Evolutionary conservation across 2,888 invertebrate species (phyloP).

Genomic region (Yponomeuta cagnagella): DNA sequence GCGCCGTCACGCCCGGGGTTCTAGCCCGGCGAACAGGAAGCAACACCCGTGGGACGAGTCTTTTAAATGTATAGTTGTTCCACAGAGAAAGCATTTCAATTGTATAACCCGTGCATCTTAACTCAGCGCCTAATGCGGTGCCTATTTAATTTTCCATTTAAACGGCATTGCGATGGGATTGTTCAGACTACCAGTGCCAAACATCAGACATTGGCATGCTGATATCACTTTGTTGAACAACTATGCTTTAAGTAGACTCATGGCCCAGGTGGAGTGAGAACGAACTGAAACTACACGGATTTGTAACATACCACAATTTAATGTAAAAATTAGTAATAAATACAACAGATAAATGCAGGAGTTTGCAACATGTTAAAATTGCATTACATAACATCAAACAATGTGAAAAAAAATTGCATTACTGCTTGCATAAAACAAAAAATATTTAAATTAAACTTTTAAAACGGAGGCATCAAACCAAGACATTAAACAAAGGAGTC

Average conservation of each 20-base stretch:
- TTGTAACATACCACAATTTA: constrained; percentile 83
- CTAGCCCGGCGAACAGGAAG: not conserved
- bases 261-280: constrained; percentile 26
- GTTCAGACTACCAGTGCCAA: no score
- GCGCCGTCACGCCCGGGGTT: not conserved
- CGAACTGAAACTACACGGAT: constrained; percentile 71
- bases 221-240: no score
- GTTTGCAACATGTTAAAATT: constrained; percentile 77
- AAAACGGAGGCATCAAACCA: constrained; percentile 75
- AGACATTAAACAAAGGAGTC: constrained; percentile 67
- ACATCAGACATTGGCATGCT: no score
- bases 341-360: constrained; percentile 81
- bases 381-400: constrained; percentile 77
- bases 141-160: no score
- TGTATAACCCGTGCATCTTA: no score
- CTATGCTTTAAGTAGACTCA: constrained; percentile 21
- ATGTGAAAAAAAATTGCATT: constrained; percentile 75
- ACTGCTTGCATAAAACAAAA: constrained; percentile 75
- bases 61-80: constrained; percentile 10
- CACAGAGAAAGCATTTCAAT: not conserved
- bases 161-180: no score
- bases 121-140: no score
- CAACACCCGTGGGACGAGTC: not conserved
- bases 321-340: constrained; percentile 84
- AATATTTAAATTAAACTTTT: constrained; percentile 71